Base-by-base conservation (phyloP, 1,140 invertebrate species). In the Camponotus pennsylvanicus region DNA sequence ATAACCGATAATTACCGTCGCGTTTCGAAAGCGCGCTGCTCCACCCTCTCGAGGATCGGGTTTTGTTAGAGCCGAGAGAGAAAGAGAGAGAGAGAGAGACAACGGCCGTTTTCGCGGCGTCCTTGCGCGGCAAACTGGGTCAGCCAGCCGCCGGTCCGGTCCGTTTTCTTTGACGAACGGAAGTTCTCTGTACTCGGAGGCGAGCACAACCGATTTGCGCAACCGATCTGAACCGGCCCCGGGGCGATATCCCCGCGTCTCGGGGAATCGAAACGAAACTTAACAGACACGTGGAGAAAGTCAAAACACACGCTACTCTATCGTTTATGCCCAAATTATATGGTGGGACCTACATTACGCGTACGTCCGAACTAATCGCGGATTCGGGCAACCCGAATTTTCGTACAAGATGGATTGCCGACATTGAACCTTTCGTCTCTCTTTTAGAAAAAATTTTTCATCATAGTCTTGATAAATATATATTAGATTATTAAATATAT, bases 1-100 rank as follows among this genome's bases (percentile, higher is more conserved):
- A 70, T 83, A 83, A 73, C 79, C 69, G 69, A 61, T 83, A 83
- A 83, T 83, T 83, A 83, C 42, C 66, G 79, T 71, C 79, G 52
- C 67, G 67, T 83, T 83, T 83, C 79, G 79, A 83, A 83, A 83
- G 79, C 4, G 69, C 42, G 8, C 49, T 52, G 49, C 79, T 82
- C 69, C 79, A 83, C 69, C 79, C 69, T 83, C 45, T 32, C 64
- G 13, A 1, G 61, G 9, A 52, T 52, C 40, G 67, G 40, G 66
- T 61, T 61, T 15, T 15, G 52, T 45, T 49, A 55, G 27, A 13
- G 27, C 69, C n/a, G 42, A 27, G 67, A 21, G 34, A 37, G 52
- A 34, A 3, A 4, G 7, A 7, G 8, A 45, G 8, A 45, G 9
- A 45, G 27, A 27, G 27, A 27, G 27, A 45, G 11, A 45, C 42